Evolutionary conservation across 2,888 invertebrate genomes (phyloP), one percentile per base, ranked within the genome.

Genomic region (Agonopterix subpropinquella): DNA sequence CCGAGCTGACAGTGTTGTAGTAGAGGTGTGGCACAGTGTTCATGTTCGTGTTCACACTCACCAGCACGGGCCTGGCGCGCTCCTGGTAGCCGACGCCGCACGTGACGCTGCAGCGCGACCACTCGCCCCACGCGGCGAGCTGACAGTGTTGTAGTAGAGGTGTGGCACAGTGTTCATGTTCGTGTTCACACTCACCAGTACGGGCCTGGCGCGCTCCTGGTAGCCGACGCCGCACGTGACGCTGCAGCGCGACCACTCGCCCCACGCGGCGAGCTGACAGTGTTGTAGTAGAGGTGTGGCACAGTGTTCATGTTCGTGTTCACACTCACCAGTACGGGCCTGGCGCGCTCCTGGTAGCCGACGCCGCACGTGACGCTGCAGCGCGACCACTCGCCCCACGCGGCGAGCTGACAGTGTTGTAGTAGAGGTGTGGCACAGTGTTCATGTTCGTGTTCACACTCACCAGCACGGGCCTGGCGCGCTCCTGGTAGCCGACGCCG

Each of bases 341-440:
- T 86, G 53, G 80, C 80, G 62, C 92, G 91, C 65, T 91, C 91
- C 56, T 92, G 91, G 66, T 90, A 89, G 11, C 96, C 96, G 9
- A 84, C 67, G 28, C 97, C 97, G 77, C 97, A 97, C 11, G 91
- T 88, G 4, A 92, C 93, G 66, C 92, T 95, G 78, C 98, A 98
- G 1, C 90, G 86, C 28, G 93, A 91, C 97, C 97, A 98, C 45
- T 91, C 91, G 35, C 95, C 91, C 97, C 97, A 98, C 28, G 28
- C 28, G 0, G 1, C 28, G 28, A 28, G 28, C 28, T 28, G 7
- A 28, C 28, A 28, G 5, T 28, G 5, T 28, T 28, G 7, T 28
- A 28, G 28, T 28, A 28, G 28, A 28, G 28, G 28, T 10, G n/a
- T 11, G 5, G 4, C 11, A 11, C 11, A 11, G 42, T 13, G 42